Evolutionary conservation across 2,113 vertebrate species (phyloP).

Genomic region (Bothrops jararaca): DNA sequence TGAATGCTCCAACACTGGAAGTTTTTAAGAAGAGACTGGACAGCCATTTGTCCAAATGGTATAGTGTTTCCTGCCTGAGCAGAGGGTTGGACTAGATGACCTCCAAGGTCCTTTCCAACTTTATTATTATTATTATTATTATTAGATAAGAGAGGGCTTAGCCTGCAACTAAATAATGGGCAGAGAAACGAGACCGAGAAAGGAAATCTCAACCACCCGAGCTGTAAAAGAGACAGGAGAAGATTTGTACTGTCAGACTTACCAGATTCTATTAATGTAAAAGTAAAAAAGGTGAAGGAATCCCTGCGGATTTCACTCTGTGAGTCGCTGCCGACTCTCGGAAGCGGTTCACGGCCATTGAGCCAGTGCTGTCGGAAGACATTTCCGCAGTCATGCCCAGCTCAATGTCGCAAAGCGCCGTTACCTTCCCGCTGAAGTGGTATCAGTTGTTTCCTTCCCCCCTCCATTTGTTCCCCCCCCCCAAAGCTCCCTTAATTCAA

Average conservation of each 20-base stretch:
- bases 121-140: too few species aligned
- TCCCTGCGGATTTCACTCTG: background rate
- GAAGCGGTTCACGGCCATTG: background rate
- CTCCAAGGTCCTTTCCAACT: too few species aligned
- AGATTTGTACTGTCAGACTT: background rate
- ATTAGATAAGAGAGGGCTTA: background rate
- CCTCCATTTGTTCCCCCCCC: rapidly evolving
- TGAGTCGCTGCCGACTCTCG: background rate
- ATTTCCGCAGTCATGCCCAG: background rate
- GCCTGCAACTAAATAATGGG: background rate
- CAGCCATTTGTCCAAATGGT: too few species aligned
- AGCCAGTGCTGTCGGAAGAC: background rate
- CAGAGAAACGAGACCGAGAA: background rate
- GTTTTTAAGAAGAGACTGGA: too few species aligned
- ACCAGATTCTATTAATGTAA: background rate
- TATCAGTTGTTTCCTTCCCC: background rate
- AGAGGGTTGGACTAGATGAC: too few species aligned
- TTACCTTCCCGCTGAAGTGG: background rate
- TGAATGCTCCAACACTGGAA: too few species aligned
- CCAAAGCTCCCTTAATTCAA: background rate
- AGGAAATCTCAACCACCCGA: background rate
- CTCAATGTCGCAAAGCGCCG: background rate
- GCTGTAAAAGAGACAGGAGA: background rate
- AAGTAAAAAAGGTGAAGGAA: background rate
- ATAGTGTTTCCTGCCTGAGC: too few species aligned